Evolutionary conservation across 35 echinoderm and acorn worm genomes (phyloP).

Genomic region (Stichopus chloronotus): DNA sequence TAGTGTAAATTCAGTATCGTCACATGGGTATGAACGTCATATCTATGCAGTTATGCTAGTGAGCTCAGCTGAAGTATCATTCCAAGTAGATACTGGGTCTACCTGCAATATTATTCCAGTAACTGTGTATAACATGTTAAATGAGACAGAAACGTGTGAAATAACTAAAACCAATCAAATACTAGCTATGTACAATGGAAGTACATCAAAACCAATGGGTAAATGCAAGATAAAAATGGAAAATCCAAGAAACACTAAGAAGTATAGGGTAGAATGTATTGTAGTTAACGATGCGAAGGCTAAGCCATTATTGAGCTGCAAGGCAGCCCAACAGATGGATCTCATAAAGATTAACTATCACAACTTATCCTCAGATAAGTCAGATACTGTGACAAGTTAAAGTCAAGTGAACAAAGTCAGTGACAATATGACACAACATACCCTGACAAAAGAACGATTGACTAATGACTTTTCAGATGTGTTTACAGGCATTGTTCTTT

Average conservation of each 20-base stretch:
- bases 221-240: constrained; percentile 64
- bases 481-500: constrained; percentile 71
- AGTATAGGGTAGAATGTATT: constrained; percentile 62
- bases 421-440: constrained; percentile 8
- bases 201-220: constrained; percentile 49
- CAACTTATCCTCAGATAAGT: constrained; percentile 28
- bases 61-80: constrained; percentile 34
- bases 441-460: constrained; percentile 45
- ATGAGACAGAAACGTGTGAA: not conserved
- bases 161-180: constrained; percentile 29
- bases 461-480: constrained; percentile 67
- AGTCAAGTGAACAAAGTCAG: not conserved
- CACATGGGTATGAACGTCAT: constrained; percentile 4
- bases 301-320: constrained; percentile 48
- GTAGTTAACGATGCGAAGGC: constrained; percentile 53
- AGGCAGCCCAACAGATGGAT: constrained; percentile 68
- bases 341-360: constrained; percentile 56
- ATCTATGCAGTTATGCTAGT: constrained; percentile 52
- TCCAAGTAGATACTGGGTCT: constrained; percentile 60
- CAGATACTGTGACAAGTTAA: not conserved
- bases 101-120: constrained; percentile 57
- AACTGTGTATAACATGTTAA: not conserved
- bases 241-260: constrained; percentile 71
- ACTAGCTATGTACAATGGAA: constrained; percentile 75
- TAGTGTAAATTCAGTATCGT: not conserved